Base-by-base conservation (phyloP, 2,113 vertebrate genomes). In the Pagrus major region DNA sequence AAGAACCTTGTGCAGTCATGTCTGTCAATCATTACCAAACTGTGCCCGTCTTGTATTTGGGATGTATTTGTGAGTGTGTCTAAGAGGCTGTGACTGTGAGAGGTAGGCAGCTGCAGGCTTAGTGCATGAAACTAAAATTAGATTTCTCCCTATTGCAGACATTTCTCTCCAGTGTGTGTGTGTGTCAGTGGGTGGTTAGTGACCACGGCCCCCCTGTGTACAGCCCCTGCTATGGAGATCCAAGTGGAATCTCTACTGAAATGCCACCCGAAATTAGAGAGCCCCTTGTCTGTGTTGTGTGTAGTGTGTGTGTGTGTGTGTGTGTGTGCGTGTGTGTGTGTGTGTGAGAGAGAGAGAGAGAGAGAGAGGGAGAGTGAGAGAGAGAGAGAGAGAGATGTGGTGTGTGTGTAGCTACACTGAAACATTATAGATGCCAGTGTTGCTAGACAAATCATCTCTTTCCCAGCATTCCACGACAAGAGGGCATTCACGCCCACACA, bases 211-310 rank as follows among this genome's bases (percentile, higher is more conserved):
- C 70, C 74, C 52, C 83, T 70, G 75, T 90, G 86, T 76, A 59
- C 80, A 68, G 83, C 60, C 68, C 78, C 67, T 89, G 85, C 91
- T 86, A 91, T 87, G 85, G 91, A 93, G 92, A 91, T 89, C 83
- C 81, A 68, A 84, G 71, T 73, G 84, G 90, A 92, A 94, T 94
- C 87, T 92, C 68, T 49, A 49, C 87, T 87, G 65, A 92, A 94
- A 93, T 91, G 79, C 87, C 92, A 91, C 76, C 81, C 64, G 73
- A 91, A 92, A 94, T 95, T 88, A 94, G 91, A 94, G 90, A 92
- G 86, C 61, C 75, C 78, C 86, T 87, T 84, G 83, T 92, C 75
- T 88, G 69, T 27, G 61, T 65, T 51, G 52, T 66, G 81, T 84
- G 64, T 71, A 35, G 77, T 72, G 74, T 51, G 73, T 23, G 49